Evolutionary conservation across 2,888 invertebrate genomes (phyloP), one percentile per base, ranked within the genome.

Genomic region (Aproaerema taeniolella): DNA sequence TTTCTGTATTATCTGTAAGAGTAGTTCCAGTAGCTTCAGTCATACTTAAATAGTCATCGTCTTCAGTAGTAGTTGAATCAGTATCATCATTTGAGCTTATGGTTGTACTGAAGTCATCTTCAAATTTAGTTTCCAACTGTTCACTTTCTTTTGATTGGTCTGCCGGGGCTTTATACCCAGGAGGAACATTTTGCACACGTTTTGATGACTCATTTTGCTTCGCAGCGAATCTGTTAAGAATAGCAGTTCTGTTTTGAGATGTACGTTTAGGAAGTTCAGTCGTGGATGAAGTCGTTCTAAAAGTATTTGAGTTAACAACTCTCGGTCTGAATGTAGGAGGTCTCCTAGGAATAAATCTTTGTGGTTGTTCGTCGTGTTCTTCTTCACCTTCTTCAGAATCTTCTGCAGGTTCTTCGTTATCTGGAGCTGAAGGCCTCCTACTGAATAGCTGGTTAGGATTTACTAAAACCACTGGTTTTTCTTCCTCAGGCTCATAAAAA

Each of bases 371-470:
- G 31, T 69, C 67, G 20, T 70, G 67, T 17, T 63, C 55, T 28
- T 58, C 51, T 31, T 60, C 57, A 39, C 53, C 52, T 20, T 44
- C 45, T 17, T 49, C 52, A 17, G 57, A 58, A 12, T 16, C 42
- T 35, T 56, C 57, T n/a, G 58, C 61, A 28, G 56, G 57, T 37
- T 53, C 52, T 6, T 56, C 45, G 10, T 48, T 50, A 11, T 42
- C 47, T 39, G 56, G 56, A 24, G 64, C 65, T 8, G 65, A 63
- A 12, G 82, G 81, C 51, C 76, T 83, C 46, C 79, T 70, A 25
- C 79, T 77, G 46, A 77, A 87, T 13, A 87, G 43, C 51, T 85
- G 75, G 52, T 71, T 74, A n/a, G 72, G 64, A 17, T 87, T 87
- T 26, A 87, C 80, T 42, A 87, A 70, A 2, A 79, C 82, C 12